Base-by-base conservation (phyloP, 2,888 invertebrate genomes). In the Sacculina carcini region DNA sequence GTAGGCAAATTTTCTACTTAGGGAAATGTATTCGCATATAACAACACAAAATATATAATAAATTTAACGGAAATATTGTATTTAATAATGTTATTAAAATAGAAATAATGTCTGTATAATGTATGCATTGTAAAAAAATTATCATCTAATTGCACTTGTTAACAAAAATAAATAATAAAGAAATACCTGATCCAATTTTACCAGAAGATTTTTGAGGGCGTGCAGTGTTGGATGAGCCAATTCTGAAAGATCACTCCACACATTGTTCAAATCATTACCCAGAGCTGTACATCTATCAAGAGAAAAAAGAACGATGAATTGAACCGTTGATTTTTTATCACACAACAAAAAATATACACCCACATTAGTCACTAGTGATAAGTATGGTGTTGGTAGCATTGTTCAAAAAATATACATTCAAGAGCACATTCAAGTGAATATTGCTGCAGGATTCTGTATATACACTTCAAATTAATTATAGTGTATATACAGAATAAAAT, bases 261-360 rank as follows among this genome's bases (percentile, higher is more conserved):
- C 78, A 48, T 94, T 76, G 66, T 96, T 96, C 60, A 92, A 70
- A 64, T 98, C 94, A 58, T 84, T 78, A 0, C 96, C 96, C 69
- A 92, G 76, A 56, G 87, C 67, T 51, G 86, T 86, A 51, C 76
- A 76, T 59, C 78, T 77, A 61, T 7, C 61, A 58, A 36, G 39
- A 28, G 23, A 34, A 32, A 32, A 47, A n/a, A 44, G 23, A 36
- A 26, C 28, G 40, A 4, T 19, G 36, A 9, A 12, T 1, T 19
- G 51, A 44, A 3, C n/a, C 9, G 51, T 12, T n/a, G n/a, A n/a
- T n/a, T n/a, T n/a, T n/a, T n/a, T n/a, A 12, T 4, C 5, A 34
- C 4, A 12, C 7, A 34, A 34, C 5, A 34, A 34, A 3, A 34
- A 7, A n/a, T 34, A 34, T 3, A 34, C 5, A 3, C 12, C 12